Percentiles rank a stretch among this genome's conserved stretches.
Evolutionary conservation across 2,888 invertebrate genomes (phyloP).

Genomic region (Drosophila acutilabella): DNA sequence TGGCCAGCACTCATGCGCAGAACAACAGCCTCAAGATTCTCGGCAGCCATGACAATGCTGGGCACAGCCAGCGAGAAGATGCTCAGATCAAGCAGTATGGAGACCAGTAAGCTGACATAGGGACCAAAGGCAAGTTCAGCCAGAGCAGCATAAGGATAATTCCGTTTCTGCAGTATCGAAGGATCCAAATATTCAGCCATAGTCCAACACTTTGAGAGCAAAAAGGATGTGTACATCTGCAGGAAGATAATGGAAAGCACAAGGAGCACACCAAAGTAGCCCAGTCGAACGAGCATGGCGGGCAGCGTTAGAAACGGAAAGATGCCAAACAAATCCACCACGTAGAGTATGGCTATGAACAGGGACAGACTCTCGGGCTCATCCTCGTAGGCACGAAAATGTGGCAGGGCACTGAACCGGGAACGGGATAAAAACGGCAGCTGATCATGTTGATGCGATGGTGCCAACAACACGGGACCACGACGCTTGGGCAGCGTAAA

Average conservation of each 20-base stretch:
- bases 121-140: constrained; percentile 92
- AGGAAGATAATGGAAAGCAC: constrained; percentile 88
- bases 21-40: constrained; percentile 92
- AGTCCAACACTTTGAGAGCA: constrained; percentile 93
- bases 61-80: constrained; percentile 92
- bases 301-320: constrained; percentile 92
- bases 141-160: constrained; percentile 94
- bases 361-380: constrained; percentile 86
- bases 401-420: constrained; percentile 83
- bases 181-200: constrained; percentile 91
- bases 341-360: constrained; percentile 90
- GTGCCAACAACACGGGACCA: constrained; percentile 60
- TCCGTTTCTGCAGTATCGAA: constrained; percentile 88
- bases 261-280: constrained; percentile 90
- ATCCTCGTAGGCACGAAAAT: constrained; percentile 74
- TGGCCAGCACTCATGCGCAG: constrained; percentile 88
- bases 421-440: constrained; percentile 81
- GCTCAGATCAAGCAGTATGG: constrained; percentile 90
- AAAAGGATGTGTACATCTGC: constrained; percentile 92
- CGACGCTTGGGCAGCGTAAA: constrained; percentile 68
- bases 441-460: constrained; percentile 81
- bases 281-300: constrained; percentile 90
- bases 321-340: constrained; percentile 93
- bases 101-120: constrained; percentile 87
- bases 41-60: constrained; percentile 92